Evolutionary conservation across 2,888 invertebrate genomes (phyloP).

Genomic region (Temnothorax unifasciatus): DNA sequence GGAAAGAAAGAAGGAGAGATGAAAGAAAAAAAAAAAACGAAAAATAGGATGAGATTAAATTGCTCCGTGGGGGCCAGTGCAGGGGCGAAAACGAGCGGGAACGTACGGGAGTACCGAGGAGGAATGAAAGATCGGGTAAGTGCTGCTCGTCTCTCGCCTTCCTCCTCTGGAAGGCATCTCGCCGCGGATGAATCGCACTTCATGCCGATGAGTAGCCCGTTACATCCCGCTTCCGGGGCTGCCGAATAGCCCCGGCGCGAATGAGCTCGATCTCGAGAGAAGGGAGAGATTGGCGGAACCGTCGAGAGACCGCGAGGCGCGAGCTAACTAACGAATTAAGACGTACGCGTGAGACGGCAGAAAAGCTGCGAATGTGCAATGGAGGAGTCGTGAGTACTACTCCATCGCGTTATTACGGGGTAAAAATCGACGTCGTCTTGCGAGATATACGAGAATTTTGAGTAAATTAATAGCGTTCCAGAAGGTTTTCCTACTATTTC

Average conservation of each 20-base stretch:
- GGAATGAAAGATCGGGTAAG: constrained; percentile 74
- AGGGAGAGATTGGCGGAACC: constrained; percentile 19
- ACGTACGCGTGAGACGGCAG: background rate
- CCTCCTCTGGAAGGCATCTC: constrained; percentile 59
- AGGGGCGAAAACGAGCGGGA: constrained; percentile 45
- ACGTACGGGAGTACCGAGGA: constrained; percentile 21
- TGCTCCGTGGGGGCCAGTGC: constrained; percentile 74
- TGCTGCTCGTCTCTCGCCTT: constrained; percentile 53
- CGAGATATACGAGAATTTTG: background rate
- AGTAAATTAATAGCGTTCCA: background rate
- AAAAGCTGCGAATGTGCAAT: background rate
- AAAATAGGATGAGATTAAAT: constrained; percentile 80
- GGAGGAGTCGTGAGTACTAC: background rate
- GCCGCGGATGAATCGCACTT: constrained; percentile 68
- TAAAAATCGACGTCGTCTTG: background rate
- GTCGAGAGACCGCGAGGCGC: background rate
- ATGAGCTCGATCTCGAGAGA: constrained; percentile 40
- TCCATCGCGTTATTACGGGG: background rate
- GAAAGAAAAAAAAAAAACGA: constrained; percentile 36
- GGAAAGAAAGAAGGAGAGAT: constrained; percentile 7
- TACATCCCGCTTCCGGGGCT: constrained; percentile 65
- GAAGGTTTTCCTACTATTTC: background rate
- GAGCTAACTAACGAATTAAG: constrained; percentile 31
- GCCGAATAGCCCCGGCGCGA: constrained; percentile 52
- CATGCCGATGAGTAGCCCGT: constrained; percentile 68